Conservation (phyloP, 2,113 vertebrate genomes). For the Zeus faber region DNA sequence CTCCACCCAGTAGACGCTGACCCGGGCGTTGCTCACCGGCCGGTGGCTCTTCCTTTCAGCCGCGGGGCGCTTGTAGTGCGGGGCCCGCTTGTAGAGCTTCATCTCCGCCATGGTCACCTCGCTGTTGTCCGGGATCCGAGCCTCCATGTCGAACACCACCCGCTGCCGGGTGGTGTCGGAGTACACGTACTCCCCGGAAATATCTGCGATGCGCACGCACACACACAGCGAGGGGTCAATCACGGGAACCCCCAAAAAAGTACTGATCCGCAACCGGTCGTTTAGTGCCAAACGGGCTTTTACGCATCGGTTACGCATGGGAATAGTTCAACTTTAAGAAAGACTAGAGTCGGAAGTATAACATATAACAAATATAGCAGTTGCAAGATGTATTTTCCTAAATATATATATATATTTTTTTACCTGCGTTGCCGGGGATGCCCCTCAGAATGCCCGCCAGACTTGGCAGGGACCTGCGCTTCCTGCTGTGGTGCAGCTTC, state of each 20-base stretch:
- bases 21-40: conserved; percentile 77
- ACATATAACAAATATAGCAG: no score
- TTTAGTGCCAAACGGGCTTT: not conserved
- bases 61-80: conserved; percentile 66
- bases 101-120: conserved; percentile 93
- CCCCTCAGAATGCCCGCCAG: conserved; percentile 85
- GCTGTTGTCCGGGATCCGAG: conserved; percentile 84
- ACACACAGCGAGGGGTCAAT: no score
- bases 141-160: conserved; percentile 88
- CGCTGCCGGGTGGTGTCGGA: conserved; percentile 78
- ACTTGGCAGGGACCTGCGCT: conserved; percentile 82
- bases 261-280: no score
- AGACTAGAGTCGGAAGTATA: no score
- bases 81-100: conserved; percentile 86
- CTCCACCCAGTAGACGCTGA: conserved; percentile 91
- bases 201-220: conserved; percentile 65
- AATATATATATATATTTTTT: no score
- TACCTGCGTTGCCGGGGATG: conserved; percentile 85
- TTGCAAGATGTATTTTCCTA: no score
- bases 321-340: no score
- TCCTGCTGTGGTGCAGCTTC: conserved; percentile 80
- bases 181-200: conserved; percentile 78
- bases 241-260: no score
- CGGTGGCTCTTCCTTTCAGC: conserved; percentile 69
- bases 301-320: not conserved